phyloP scores from a whole-genome alignment of 2,113 vertebrate species.

The Butorides virescens region DNA sequence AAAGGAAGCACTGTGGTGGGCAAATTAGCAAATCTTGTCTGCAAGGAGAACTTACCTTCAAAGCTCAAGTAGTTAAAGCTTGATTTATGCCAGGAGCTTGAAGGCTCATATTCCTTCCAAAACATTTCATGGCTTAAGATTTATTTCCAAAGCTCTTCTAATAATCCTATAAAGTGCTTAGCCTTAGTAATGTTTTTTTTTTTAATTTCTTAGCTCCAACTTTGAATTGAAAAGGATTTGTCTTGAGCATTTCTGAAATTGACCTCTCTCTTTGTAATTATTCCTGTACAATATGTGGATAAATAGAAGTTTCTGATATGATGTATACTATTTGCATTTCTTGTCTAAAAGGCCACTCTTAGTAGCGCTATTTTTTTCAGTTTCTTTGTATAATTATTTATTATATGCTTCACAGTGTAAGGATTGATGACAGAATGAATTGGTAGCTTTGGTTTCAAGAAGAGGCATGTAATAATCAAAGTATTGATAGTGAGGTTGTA shows the following conservation, averaged over 20 bases:
- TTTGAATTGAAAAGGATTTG: not conserved
- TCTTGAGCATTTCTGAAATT: not conserved
- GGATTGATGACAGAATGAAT: not conserved
- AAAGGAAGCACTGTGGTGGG: not conserved
- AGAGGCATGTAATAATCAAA: not conserved
- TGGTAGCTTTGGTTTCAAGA: not conserved
- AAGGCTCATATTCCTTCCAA: not conserved
- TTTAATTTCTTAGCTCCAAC: not conserved
- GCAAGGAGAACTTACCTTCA: not conserved
- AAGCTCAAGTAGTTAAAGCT: not conserved
- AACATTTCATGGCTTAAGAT: not conserved
- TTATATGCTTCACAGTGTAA: not conserved
- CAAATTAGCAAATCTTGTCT: not conserved
- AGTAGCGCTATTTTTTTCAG: not conserved
- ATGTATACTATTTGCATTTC: not conserved
- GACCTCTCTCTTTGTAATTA: not conserved
- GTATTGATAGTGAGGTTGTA: not conserved
- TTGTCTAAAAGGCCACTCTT: not conserved
- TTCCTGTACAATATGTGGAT: not conserved
- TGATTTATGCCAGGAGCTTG: not conserved
- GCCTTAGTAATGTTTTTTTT: not conserved
- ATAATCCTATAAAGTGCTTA: slow-evolving; percentile 15
- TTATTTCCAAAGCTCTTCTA: slow-evolving; percentile 25
- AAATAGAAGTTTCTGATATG: not conserved
- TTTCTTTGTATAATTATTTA: not conserved